Evolutionary conservation across 2,797 vertebrate species (phyloP), one percentile per base, ranked within the genome.

Genomic region (Bradypus variegatus): DNA sequence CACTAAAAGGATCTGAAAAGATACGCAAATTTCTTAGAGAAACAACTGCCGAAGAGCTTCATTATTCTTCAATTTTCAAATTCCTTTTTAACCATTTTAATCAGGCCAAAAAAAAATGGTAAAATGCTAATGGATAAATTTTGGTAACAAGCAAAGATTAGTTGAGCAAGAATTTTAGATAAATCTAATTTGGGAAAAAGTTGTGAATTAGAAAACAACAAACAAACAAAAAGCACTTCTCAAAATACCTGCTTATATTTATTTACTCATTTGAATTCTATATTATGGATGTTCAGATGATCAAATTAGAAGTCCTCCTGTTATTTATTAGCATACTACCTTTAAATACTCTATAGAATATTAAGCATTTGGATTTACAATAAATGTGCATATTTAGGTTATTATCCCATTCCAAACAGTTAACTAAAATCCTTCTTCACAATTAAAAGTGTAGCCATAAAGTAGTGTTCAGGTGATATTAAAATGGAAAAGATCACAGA

Each of bases 361-460:
- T 80, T 69, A 62, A 94, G n/a, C 3, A 94, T 86, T 93, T 21
- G 60, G 6, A 19, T 77, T 88, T 84, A 55, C 94, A 92, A 91
- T 41, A 36, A 55, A 69, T 72, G 11, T 55, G 18, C 19, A 16
- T 58, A 89, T 87, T 92, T 50, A 89, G 18, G 79, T 65, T 0
- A 89, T 33, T 31, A 76, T 0, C 0, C 25, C 50, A 91, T 92
- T 94, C 12, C 16, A 93, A 53, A n/a, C 1, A 86, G 83, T 86
- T 92, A 72, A 69, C 75, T 88, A 14, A 84, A 6, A 55, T 4
- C 9, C 23, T 79, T 45, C n/a, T 92, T 93, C 58, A 60, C 25
- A 80, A 90, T 79, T 41, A 87, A 8, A 94, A 94, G 78, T 50
- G 1, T 72, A 19, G 67, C 70, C 58, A 27, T 55, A 88, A 81